A percentile compares a stretch with the other conserved stretches of the same genome.
These are phyloP conservation scores for Chymomyza caudatula DNA, from an alignment of 2,888 invertebrate species.

Conservation along the genomic window DNA sequence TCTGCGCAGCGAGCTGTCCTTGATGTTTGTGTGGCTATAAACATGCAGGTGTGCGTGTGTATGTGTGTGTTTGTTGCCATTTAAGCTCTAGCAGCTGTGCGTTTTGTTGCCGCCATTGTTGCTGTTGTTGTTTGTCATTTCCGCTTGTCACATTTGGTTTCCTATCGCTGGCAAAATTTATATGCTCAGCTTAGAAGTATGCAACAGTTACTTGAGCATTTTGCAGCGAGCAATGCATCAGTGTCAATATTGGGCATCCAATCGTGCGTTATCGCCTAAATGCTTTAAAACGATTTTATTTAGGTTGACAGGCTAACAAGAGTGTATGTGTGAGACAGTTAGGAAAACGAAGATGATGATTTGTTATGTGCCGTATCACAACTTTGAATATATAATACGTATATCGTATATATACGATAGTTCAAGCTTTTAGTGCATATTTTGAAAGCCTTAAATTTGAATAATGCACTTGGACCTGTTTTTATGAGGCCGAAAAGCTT, in stretches of 20 bases:
- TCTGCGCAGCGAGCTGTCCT: conserved; percentile 21
- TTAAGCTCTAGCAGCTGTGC: background rate
- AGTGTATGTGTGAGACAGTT: background rate
- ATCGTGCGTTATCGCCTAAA: conserved; percentile 30
- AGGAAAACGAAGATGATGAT: no score
- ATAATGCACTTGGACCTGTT: no score
- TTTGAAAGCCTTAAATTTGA: no score
- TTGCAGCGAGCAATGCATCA: conserved; percentile 59
- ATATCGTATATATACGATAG: no score
- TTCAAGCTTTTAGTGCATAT: no score
- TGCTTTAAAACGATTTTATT: conserved; percentile 25
- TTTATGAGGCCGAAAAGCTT: no score
- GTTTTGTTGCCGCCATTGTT: conserved; percentile 7
- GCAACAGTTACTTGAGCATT: conserved; percentile 53
- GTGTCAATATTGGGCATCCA: conserved; percentile 56
- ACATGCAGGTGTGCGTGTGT: background rate
- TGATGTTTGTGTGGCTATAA: background rate
- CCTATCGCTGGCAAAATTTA: background rate
- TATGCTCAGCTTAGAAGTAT: conserved; percentile 15
- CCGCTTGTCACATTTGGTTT: conserved; percentile 40
- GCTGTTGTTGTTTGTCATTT: conserved; percentile 48
- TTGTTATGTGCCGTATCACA: no score
- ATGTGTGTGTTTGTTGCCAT: conserved; percentile 8
- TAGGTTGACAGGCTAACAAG: conserved; percentile 11
- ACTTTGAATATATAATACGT: no score